Percentiles rank a stretch among this genome's conserved stretches.
phyloP scores from a whole-genome alignment of 2,113 vertebrate genomes.

The Muscicapa adusta region DNA sequence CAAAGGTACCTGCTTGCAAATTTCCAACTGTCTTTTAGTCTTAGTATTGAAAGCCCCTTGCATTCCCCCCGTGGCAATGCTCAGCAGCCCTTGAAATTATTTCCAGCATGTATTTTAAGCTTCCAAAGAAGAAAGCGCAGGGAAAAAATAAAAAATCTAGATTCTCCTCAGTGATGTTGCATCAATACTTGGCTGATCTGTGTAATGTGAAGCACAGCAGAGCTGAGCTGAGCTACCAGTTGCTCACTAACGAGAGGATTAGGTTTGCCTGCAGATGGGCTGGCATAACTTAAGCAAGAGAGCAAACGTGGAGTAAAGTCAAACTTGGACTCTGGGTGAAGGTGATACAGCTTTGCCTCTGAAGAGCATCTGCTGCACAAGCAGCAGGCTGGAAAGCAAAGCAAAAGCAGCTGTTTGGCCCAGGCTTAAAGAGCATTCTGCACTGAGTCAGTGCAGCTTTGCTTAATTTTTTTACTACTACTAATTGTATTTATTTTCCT shows the following conservation, averaged over 20 bases:
- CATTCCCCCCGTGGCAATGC: conserved; percentile 48
- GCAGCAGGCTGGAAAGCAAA: neutral
- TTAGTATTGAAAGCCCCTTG: conserved; percentile 47
- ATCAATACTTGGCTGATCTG: conserved; percentile 59
- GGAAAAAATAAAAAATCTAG: conserved; percentile 8
- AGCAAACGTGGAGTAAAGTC: neutral
- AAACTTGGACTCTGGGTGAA: neutral
- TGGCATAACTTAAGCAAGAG: conserved; percentile 11
- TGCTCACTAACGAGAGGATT: conserved; percentile 50
- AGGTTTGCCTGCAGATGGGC: conserved; percentile 16
- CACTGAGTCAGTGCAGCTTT: neutral
- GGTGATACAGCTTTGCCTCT: neutral
- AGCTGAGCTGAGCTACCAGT: conserved; percentile 34
- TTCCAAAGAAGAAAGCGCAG: conserved; percentile 47
- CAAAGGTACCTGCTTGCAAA: conserved; percentile 46
- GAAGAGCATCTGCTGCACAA: neutral
- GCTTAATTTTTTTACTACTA: neutral
- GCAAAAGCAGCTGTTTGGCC: neutral
- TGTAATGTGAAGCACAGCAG: conserved; percentile 15
- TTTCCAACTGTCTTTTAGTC: conserved; percentile 52
- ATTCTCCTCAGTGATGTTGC: conserved; percentile 50
- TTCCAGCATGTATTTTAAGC: conserved; percentile 61
- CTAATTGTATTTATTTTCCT: neutral
- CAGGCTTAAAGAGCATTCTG: neutral
- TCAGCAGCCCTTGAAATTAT: conserved; percentile 73